Conservation (phyloP, 2,797 vertebrate species). For the Bufotes viridis region DNA sequence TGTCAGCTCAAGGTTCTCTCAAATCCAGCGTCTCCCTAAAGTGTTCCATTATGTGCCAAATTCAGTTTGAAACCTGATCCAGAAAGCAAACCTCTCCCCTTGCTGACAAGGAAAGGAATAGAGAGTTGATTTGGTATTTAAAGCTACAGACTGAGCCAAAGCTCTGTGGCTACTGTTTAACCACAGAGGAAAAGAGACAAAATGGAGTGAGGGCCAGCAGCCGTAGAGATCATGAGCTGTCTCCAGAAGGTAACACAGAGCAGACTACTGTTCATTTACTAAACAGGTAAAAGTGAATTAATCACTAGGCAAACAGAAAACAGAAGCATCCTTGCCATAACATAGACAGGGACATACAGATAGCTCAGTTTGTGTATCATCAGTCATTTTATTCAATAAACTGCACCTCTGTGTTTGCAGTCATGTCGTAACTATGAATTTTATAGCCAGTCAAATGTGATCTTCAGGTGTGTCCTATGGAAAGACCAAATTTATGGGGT, state of each 20-base stretch:
- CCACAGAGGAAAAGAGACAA: slow-evolving; percentile 46
- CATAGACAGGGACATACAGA: neutral
- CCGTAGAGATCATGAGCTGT: slow-evolving; percentile 10
- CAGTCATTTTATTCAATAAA: neutral
- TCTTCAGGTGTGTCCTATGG: too few relatives aligned
- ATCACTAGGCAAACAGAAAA: neutral
- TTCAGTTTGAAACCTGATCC: slow-evolving; percentile 53
- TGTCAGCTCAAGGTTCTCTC: slow-evolving; percentile 38
- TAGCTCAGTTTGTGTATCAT: neutral
- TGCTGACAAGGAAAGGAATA: slow-evolving; percentile 24
- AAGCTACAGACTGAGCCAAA: slow-evolving; percentile 29
- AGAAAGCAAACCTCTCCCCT: slow-evolving; percentile 37
- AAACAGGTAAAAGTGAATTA: neutral
- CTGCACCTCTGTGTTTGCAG: neutral
- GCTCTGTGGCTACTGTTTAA: slow-evolving; percentile 50
- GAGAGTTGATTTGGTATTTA: slow-evolving; percentile 30
- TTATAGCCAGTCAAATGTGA: neutral
- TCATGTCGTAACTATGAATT: neutral
- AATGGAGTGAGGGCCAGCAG: slow-evolving; percentile 10
- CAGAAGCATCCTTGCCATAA: neutral
- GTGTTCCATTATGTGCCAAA: slow-evolving; percentile 44
- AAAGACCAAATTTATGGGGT: too few relatives aligned
- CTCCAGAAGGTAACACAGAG: slow-evolving; percentile 17
- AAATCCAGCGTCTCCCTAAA: slow-evolving; percentile 41
- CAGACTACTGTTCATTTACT: neutral